Base-by-base conservation (phyloP, 2,113 vertebrate species). In the Camelus bactrianus region DNA sequence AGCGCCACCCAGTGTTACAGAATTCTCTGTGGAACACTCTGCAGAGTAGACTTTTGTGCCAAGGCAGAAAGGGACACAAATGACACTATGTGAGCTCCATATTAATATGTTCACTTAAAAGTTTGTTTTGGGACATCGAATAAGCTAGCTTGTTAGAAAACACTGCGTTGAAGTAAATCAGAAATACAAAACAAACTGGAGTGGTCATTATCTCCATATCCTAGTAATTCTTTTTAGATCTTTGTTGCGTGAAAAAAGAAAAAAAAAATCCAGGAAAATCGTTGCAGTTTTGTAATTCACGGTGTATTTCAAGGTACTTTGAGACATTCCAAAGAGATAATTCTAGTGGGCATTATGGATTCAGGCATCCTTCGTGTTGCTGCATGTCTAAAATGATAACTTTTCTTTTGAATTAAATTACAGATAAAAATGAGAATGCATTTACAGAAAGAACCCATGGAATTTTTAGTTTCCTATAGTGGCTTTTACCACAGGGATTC, bases 1-100 rank as follows among this genome's bases (percentile, higher is more conserved):
- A 97, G 97, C 96, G 96, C 98, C 98, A 98, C 97, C 98, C 75
- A 97, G 98, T 97, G 98, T 96, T 94, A 14, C 0, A 60, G 42
- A 54, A 85, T 96, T 96, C 95, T 97, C 94, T 58, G 3, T 46
- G 64, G 94, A 56, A 15, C 17, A 38, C 62, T 79, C 35, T 60
- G 38, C 8, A 48, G 22, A 28, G 38, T 69, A 62, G 82, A 52
- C 50, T 90, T 6, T 28, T 11, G 19, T 42, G 54, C 19, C 83
- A 79, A 58, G 81, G 60, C 56, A 48, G 42, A 75, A 85, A 80
- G 79, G 64, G 46, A 89, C 8, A 9, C 10, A 94, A 52, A 93
- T 24, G 70, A 75, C 5, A 38, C 0, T 22, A 20, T 50, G 46
- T 24, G 6, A 52, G 15, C 1, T 75, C 15, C 58, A 38, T 77